Base-by-base conservation (phyloP, 2,113 vertebrate species). In the Stomatorhinus ivindoensis region DNA sequence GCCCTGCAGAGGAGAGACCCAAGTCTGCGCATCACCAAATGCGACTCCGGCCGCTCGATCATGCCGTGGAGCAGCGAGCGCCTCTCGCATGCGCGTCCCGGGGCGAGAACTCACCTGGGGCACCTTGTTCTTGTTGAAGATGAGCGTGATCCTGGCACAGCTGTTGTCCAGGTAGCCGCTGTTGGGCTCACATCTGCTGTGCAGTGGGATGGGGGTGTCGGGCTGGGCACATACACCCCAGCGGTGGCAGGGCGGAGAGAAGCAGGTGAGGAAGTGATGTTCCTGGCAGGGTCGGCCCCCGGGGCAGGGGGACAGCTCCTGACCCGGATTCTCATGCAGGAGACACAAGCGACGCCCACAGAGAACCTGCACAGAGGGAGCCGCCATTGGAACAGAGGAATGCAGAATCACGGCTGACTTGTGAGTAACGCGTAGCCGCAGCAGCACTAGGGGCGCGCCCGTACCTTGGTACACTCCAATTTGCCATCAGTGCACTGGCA, bases 91-190 rank as follows among this genome's bases (percentile, higher is more conserved):
- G 1, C 10, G 10, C 61, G 1, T 4, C n/a, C 61, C n/a, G 73
- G 73, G 35, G 42, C 4, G 15, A 2, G 35, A 19, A 17, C 94
- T 95, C 88, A 98, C 98, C 97, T 95, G 96, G 0, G 98, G 98
- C 88, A 99, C 94, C 92, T 96, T 97, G 91, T 97, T 96, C 0
- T 92, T 95, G 0, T 96, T 95, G 93, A 99, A 99, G 93, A 95
- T 96, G 91, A 99, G 94, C 0, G 97, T 98, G 93, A 99, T 97
- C 89, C 96, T 97, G 3, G 97, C 97, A 47, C 98, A 99, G 93
- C 96, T 96, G 91, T 96, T 96, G 93, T 97, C 97, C 21, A 97
- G 92, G 92, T 97, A 96, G 46, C 94, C 91, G 0, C 95, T 97
- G 95, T 96, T 97, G 1, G 98, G 98, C 87, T 95, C 94, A n/a